Percentiles rank a stretch among this genome's conserved stretches.
Conservation (phyloP, 2,888 invertebrate genomes). For the Watsonalla binaria region DNA sequence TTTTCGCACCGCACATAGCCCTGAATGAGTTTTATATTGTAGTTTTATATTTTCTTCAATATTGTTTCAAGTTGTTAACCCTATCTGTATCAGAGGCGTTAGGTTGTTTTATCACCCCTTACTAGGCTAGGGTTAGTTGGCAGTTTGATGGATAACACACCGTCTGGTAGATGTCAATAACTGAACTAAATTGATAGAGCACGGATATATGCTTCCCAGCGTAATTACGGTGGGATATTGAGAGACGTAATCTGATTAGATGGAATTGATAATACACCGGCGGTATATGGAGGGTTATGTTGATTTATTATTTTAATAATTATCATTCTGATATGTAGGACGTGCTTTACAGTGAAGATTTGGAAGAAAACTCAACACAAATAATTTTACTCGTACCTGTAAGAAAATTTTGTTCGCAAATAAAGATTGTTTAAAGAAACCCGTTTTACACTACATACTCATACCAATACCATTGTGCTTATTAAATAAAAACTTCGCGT, state of each 20-base stretch:
- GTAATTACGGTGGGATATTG: slow-evolving; percentile 4
- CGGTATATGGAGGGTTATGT: not conserved
- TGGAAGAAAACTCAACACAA: too few species aligned
- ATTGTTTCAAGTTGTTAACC: slow-evolving; percentile 1
- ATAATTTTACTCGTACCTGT: too few species aligned
- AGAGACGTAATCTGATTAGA: slow-evolving; percentile 2
- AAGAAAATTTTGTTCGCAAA: too few species aligned
- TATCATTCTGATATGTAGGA: too few species aligned
- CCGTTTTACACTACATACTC: not conserved
- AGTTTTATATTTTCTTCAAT: not conserved
- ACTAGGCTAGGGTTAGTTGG: slow-evolving; percentile 25
- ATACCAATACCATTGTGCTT: not conserved
- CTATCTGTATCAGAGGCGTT: slow-evolving; percentile 13
- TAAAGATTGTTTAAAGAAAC: too few species aligned
- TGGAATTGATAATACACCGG: not conserved
- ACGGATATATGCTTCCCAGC: slow-evolving; percentile 29
- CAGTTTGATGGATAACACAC: slow-evolving; percentile 60
- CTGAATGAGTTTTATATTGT: too few species aligned
- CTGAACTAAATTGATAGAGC: slow-evolving; percentile 66
- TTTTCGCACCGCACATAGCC: too few species aligned
- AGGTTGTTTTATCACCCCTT: slow-evolving; percentile 29
- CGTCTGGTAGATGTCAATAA: slow-evolving; percentile 52
- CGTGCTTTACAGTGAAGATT: too few species aligned
- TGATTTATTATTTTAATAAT: too few species aligned
- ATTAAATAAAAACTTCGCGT: not conserved